Conservation (phyloP, 2,113 vertebrate genomes). For the Tachysurus vachellii region DNA sequence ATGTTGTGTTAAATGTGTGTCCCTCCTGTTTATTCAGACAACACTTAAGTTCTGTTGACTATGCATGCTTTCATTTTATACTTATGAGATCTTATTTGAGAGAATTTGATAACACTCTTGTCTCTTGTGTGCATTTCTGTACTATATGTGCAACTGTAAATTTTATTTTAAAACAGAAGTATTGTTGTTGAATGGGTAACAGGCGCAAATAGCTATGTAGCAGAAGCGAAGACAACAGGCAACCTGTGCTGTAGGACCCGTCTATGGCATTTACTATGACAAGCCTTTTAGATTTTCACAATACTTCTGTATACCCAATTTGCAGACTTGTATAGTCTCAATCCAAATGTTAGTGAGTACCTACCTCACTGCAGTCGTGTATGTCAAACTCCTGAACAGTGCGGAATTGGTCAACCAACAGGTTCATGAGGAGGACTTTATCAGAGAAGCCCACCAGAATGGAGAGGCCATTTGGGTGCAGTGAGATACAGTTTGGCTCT, state of each 20-base stretch:
- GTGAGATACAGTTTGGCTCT: constrained; percentile 81
- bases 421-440: constrained; percentile 86
- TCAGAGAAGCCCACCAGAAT: constrained; percentile 89
- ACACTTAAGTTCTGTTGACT: background rate
- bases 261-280: background rate
- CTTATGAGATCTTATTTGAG: background rate
- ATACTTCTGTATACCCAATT: background rate
- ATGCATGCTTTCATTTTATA: background rate
- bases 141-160: background rate
- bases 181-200: background rate
- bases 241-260: background rate
- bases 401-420: constrained; percentile 84
- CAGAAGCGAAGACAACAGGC: background rate
- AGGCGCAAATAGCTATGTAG: background rate
- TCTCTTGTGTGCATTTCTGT: background rate
- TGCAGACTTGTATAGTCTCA: background rate
- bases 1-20: background rate
- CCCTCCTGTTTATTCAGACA: background rate
- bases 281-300: background rate
- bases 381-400: constrained; percentile 84
- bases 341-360: background rate
- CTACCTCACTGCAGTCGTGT: constrained; percentile 85
- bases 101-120: background rate
- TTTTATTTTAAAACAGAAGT: background rate
- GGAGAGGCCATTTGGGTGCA: constrained; percentile 87